These are phyloP conservation scores for Tiphia femorata DNA, from an alignment of 2,888 invertebrate genomes.

Conservation along the genomic window DNA sequence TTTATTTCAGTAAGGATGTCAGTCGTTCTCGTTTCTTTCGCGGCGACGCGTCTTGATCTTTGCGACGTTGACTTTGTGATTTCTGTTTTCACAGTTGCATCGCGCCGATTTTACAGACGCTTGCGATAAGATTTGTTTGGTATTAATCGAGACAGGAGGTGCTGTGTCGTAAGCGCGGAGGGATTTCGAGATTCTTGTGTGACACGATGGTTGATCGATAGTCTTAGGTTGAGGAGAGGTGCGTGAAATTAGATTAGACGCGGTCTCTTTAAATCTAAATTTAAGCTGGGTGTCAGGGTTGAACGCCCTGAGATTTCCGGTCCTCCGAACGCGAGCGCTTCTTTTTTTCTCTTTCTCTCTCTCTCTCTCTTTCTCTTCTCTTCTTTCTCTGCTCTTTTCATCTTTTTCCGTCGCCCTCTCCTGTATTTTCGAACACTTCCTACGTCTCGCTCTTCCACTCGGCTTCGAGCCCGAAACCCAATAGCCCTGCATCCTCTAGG, in stretches of 20 bases:
- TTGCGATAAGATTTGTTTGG: too few relatives aligned
- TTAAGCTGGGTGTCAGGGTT: slow-evolving; percentile 56
- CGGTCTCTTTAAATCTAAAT: slow-evolving; percentile 63
- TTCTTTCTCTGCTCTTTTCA: slow-evolving; percentile 5
- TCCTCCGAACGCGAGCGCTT: slow-evolving; percentile 49
- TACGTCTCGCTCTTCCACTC: slow-evolving; percentile 28
- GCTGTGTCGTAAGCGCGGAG: too few relatives aligned
- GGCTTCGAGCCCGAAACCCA: slow-evolving; percentile 55
- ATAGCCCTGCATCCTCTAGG: slow-evolving; percentile 65
- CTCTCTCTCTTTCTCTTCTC: slow-evolving; percentile 23
- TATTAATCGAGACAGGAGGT: too few relatives aligned
- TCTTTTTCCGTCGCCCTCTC: slow-evolving; percentile 30
- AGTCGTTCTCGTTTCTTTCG: too few relatives aligned
- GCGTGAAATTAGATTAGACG: slow-evolving; percentile 52
- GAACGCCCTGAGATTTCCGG: slow-evolving; percentile 67
- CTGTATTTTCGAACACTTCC: slow-evolving; percentile 29
- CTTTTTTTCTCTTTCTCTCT: slow-evolving; percentile 37
- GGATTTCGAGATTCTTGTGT: too few relatives aligned
- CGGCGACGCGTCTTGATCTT: too few relatives aligned
- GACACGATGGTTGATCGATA: too few relatives aligned
- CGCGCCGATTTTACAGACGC: too few relatives aligned
- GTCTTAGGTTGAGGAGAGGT: too few relatives aligned
- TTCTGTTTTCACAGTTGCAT: too few relatives aligned
- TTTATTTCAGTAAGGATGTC: too few relatives aligned
- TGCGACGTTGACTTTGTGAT: too few relatives aligned